Percentiles rank a stretch among this genome's conserved stretches.
Conservation (phyloP, 2,113 vertebrate genomes). For the Engystomops pustulosus region DNA sequence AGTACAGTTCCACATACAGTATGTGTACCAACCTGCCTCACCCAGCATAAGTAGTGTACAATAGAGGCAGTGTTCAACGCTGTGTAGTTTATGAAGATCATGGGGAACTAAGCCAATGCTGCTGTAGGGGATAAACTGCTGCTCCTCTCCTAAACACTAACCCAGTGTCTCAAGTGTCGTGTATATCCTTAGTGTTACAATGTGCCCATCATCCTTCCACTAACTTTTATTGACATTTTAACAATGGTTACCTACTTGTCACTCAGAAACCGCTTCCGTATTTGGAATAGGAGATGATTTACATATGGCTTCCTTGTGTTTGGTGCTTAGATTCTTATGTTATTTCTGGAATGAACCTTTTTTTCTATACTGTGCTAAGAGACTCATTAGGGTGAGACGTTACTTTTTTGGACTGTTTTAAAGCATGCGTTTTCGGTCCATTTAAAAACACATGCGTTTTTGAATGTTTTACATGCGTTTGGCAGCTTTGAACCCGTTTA, state of each 20-base stretch:
- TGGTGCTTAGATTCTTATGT: neutral
- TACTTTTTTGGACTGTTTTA: too few relatives aligned
- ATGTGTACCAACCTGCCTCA: slow-evolving; percentile 26
- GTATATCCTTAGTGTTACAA: neutral
- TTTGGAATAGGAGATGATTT: neutral
- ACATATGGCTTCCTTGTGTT: neutral
- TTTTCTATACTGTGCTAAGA: too few relatives aligned
- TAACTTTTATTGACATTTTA: neutral
- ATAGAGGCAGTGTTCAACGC: slow-evolving; percentile 7
- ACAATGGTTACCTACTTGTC: neutral
- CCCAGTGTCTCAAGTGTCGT: neutral
- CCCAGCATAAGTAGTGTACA: slow-evolving; percentile 4
- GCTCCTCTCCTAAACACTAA: neutral
- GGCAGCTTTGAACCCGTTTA: too few relatives aligned
- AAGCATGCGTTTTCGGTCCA: too few relatives aligned
- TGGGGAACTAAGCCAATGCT: slow-evolving; percentile 4
- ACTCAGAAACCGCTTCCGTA: neutral
- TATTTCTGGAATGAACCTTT: neutral
- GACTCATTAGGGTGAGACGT: too few relatives aligned
- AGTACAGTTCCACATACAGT: slow-evolving; percentile 11
- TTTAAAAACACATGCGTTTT: too few relatives aligned
- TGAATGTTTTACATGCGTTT: too few relatives aligned
- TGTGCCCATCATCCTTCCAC: neutral
- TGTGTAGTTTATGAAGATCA: neutral
- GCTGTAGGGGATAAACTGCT: neutral